Evolutionary conservation across 2,888 invertebrate species (phyloP).

Genomic region (Rhodophaea formosa): DNA sequence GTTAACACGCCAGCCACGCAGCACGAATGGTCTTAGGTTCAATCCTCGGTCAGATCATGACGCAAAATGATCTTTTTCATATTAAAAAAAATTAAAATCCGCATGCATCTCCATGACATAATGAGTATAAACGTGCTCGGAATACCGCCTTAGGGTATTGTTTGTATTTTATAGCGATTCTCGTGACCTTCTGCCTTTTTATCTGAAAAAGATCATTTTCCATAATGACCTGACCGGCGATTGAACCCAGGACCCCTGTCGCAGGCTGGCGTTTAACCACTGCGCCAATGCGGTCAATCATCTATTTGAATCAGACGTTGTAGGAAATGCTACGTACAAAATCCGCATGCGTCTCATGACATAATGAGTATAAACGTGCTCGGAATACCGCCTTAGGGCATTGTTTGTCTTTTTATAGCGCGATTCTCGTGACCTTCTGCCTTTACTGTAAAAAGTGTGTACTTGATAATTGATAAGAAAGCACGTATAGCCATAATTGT

Average conservation of each 20-base stretch:
- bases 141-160: constrained; percentile 41
- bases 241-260: too few species aligned
- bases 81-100: constrained; percentile 40
- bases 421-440: constrained; percentile 23
- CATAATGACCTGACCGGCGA: too few species aligned
- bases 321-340: too few species aligned
- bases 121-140: constrained; percentile 43
- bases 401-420: constrained; percentile 40
- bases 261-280: too few species aligned
- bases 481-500: not conserved
- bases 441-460: constrained; percentile 1
- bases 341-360: constrained; percentile 38
- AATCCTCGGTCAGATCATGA: too few species aligned
- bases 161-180: constrained; percentile 36
- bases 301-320: too few species aligned
- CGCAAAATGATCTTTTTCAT: too few species aligned
- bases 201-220: too few species aligned
- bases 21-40: too few species aligned
- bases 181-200: constrained; percentile 19
- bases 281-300: too few species aligned
- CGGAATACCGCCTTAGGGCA: constrained; percentile 39
- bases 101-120: constrained; percentile 40
- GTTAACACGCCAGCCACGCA: too few species aligned
- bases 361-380: constrained; percentile 45
- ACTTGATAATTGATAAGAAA: constrained; percentile 9